Conservation (phyloP, 2,888 invertebrate genomes). For the Lithophane socia region DNA sequence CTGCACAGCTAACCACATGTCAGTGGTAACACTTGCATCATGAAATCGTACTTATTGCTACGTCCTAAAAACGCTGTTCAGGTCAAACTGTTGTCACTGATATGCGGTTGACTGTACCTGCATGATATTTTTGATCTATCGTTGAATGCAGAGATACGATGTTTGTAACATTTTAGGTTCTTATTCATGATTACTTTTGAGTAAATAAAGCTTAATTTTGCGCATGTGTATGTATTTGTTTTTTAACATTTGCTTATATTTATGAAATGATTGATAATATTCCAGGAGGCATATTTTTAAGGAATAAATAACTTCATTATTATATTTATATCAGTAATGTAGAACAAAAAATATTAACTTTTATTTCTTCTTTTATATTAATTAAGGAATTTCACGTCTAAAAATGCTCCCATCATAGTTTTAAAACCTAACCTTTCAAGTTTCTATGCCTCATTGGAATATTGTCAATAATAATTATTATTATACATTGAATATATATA, state of each 20-base stretch:
- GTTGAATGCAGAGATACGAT: not conserved
- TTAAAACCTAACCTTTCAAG: not conserved
- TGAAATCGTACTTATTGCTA: not conserved
- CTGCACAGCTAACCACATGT: not conserved
- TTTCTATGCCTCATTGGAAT: slow-evolving; percentile 15
- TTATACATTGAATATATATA: slow-evolving; percentile 29
- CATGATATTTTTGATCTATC: slow-evolving; percentile 26
- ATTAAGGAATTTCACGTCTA: not conserved
- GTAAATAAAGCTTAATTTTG: slow-evolving; percentile 21
- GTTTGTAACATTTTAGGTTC: slow-evolving; percentile 12
- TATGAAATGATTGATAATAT: slow-evolving; percentile 49
- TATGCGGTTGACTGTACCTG: not conserved
- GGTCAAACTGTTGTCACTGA: not conserved
- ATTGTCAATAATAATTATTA: slow-evolving; percentile 40
- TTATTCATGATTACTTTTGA: slow-evolving; percentile 22
- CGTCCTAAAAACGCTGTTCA: not conserved
- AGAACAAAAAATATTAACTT: not conserved
- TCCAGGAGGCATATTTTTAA: not conserved
- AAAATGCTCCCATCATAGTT: not conserved
- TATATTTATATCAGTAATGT: not conserved
- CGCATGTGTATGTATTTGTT: slow-evolving; percentile 46
- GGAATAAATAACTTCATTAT: not conserved
- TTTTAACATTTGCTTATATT: slow-evolving; percentile 46
- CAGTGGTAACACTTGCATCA: not conserved
- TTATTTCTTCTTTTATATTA: not conserved